Percentiles rank a stretch among this genome's conserved stretches.
phyloP scores from a whole-genome alignment of 1,140 invertebrate species.

The Drusus annulatus region DNA sequence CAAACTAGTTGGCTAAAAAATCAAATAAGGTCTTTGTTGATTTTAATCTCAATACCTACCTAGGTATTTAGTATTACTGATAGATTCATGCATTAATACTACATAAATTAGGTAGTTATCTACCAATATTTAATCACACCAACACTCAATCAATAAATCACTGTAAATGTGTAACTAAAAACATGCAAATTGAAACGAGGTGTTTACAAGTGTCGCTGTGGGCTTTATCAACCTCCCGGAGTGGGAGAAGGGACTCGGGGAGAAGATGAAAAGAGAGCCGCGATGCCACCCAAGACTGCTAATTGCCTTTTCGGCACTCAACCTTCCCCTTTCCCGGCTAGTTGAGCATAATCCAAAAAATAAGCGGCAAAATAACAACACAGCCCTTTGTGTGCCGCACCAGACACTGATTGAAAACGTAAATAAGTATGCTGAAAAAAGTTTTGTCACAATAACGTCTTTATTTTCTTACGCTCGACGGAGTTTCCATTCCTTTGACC shows the following conservation, averaged over 20 bases:
- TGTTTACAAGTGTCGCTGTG: no score
- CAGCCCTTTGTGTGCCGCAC: slow-evolving; percentile 49
- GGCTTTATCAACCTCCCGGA: no score
- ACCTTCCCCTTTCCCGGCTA: slow-evolving; percentile 32
- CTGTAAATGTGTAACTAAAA: no score
- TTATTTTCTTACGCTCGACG: slow-evolving; percentile 52
- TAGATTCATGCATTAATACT: no score
- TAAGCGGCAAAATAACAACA: slow-evolving; percentile 54
- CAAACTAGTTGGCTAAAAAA: no score
- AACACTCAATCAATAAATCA: no score
- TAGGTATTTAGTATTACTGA: no score
- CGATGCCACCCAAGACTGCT: slow-evolving; percentile 55
- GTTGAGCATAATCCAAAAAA: slow-evolving; percentile 51
- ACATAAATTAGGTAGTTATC: no score
- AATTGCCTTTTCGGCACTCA: slow-evolving; percentile 51
- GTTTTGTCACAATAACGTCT: slow-evolving; percentile 57
- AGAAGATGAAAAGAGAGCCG: slow-evolving; percentile 13
- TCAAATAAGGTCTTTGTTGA: no score
- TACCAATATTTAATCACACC: no score
- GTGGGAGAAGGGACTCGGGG: background rate
- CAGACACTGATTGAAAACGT: slow-evolving; percentile 57
- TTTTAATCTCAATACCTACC: no score
- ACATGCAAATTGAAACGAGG: no score
- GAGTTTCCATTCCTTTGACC: slow-evolving; percentile 49
- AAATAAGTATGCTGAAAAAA: slow-evolving; percentile 53